These are phyloP conservation scores for Drosophila sp. DNA, from an alignment of 1,140 invertebrate species.

Conservation along the genomic window DNA sequence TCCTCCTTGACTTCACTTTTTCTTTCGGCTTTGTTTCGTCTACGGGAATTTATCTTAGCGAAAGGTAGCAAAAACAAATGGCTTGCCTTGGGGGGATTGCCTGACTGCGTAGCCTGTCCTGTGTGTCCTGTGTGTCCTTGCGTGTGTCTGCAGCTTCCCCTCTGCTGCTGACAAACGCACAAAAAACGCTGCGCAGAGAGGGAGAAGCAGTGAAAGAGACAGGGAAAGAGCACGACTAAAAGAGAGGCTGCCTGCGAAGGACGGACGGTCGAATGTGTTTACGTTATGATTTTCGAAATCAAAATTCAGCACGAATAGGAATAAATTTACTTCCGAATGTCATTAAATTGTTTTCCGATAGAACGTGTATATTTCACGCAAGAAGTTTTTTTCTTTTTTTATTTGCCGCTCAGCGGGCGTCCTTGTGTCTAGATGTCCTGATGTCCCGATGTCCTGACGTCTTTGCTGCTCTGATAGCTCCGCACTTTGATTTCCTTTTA, in stretches of 20 bases:
- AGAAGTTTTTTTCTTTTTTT: no score
- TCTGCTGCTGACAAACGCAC: slow-evolving; percentile 71
- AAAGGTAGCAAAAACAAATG: slow-evolving; percentile 69
- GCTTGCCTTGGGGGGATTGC: slow-evolving; percentile 73
- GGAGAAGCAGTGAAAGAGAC: neutral
- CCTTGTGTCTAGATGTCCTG: neutral
- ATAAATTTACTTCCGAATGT: slow-evolving; percentile 85
- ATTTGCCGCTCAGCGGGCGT: slow-evolving; percentile 30
- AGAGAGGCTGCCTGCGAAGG: slow-evolving; percentile 12
- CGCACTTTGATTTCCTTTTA: slow-evolving; percentile 62
- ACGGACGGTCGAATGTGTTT: slow-evolving; percentile 74
- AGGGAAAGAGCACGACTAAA: neutral
- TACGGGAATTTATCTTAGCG: slow-evolving; percentile 71
- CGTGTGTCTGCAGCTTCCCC: slow-evolving; percentile 39
- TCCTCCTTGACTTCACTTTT: slow-evolving; percentile 31
- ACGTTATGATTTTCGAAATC: slow-evolving; percentile 84
- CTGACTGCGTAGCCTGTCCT: slow-evolving; percentile 2
- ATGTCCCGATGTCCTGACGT: slow-evolving; percentile 28
- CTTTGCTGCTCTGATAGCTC: slow-evolving; percentile 25
- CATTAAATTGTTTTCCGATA: slow-evolving; percentile 85
- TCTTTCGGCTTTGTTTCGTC: slow-evolving; percentile 67
- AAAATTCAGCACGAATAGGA: slow-evolving; percentile 84
- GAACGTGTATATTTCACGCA: slow-evolving; percentile 82
- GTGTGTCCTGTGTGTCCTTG: no score
- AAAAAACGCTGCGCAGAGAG: slow-evolving; percentile 45